phyloP scores from a whole-genome alignment of 2,113 vertebrate genomes.

The Aegotheles bennettii region DNA sequence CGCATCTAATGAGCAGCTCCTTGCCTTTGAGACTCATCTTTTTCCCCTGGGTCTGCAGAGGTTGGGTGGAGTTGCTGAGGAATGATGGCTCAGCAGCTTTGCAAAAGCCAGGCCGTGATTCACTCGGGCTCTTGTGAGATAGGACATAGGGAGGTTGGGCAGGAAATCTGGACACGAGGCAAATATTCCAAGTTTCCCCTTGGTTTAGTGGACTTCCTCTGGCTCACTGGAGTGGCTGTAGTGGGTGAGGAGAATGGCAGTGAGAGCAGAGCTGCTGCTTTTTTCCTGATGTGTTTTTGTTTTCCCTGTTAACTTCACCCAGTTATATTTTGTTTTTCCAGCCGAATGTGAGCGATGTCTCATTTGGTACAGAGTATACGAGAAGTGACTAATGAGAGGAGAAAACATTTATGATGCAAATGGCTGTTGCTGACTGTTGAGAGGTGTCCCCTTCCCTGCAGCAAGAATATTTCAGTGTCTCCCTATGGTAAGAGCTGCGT shows the following conservation, averaged over 20 bases:
- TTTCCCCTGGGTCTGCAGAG: background rate
- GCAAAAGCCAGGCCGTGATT: background rate
- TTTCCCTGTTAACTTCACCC: background rate
- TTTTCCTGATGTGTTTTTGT: background rate
- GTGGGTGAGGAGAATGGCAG: background rate
- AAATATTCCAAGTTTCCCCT: background rate
- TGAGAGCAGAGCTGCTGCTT: background rate
- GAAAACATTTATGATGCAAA: background rate
- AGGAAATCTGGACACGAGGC: background rate
- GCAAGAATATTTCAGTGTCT: background rate
- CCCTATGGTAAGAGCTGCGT: fast-evolving
- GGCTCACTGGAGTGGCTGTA: background rate
- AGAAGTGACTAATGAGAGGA: background rate
- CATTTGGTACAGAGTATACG: background rate
- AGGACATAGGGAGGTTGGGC: background rate
- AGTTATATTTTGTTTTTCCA: background rate
- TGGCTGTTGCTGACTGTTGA: background rate
- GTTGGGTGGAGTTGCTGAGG: background rate
- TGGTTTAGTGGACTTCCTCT: background rate
- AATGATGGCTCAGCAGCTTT: slow-evolving; percentile 24
- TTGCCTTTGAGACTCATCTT: too few species aligned
- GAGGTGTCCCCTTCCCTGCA: background rate
- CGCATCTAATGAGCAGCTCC: fast-evolving
- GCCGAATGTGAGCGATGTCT: background rate
- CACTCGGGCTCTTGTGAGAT: background rate